Percentiles rank a stretch among this genome's conserved stretches.
phyloP scores from a whole-genome alignment of 2,797 vertebrate genomes.

The Hozukius guyotensis region DNA sequence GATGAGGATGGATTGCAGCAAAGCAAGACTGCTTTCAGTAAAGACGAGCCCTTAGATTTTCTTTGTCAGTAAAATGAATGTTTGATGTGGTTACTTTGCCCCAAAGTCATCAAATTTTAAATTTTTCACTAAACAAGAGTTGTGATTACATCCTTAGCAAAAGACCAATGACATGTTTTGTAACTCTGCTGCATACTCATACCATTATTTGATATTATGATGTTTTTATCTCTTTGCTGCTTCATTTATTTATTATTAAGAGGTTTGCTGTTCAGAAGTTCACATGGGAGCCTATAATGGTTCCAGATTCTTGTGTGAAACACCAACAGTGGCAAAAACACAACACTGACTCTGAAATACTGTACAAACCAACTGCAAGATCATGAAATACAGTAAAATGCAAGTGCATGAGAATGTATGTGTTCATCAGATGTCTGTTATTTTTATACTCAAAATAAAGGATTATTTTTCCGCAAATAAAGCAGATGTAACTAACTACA shows the following conservation, averaged over 20 bases:
- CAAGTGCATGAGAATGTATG: constrained; percentile 76
- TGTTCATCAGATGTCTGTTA: constrained; percentile 80
- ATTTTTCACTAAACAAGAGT: not conserved
- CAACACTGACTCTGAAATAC: constrained; percentile 12
- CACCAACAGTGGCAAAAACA: not conserved
- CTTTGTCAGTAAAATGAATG: not conserved
- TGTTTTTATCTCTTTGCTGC: not conserved
- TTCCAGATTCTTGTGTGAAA: constrained; percentile 6
- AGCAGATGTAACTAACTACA: constrained; percentile 69
- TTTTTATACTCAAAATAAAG: constrained; percentile 85
- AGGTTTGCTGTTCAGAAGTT: constrained; percentile 4
- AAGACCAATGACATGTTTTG: constrained; percentile 15
- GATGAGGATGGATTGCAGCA: not conserved
- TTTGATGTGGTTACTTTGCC: constrained; percentile 12
- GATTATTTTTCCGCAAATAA: constrained; percentile 86
- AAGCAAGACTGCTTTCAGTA: not conserved
- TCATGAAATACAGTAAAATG: constrained; percentile 62
- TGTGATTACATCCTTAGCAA: not conserved
- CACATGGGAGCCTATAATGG: not conserved
- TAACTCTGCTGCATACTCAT: constrained; percentile 9
- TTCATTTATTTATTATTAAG: constrained; percentile 8
- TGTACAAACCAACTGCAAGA: constrained; percentile 53
- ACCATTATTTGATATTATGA: not conserved
- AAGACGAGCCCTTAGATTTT: not conserved
- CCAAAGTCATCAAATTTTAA: constrained; percentile 29